Evolutionary conservation across 92 coral and sea anemone species (phyloP).

Genomic region (Scolanthus callimorphus): DNA sequence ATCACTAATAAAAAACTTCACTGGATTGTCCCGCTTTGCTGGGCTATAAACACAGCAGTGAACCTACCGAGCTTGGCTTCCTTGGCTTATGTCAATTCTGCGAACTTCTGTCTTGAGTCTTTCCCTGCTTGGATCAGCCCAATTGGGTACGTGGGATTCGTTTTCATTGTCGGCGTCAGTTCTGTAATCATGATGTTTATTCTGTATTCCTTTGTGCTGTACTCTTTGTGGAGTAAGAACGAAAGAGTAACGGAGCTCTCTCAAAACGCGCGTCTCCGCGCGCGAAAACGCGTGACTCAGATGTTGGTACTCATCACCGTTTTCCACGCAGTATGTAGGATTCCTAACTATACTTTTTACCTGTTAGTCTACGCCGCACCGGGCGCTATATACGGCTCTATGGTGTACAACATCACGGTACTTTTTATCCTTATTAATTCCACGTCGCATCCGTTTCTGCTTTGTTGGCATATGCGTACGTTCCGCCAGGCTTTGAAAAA

Average conservation of each 20-base stretch:
- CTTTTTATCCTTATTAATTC: constrained; percentile 62
- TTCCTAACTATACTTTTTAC: constrained; percentile 72
- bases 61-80: constrained; percentile 49
- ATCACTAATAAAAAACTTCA: constrained; percentile 29
- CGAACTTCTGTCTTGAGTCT: constrained; percentile 40
- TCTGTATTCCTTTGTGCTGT: constrained; percentile 53
- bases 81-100: constrained; percentile 35
- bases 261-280: constrained; percentile 58
- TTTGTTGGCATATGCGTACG: constrained; percentile 49
- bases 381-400: constrained; percentile 54
- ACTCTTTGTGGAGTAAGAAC: constrained; percentile 45
- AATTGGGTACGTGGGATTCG: constrained; percentile 45
- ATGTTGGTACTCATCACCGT: constrained; percentile 46
- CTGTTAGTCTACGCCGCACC: constrained; percentile 48
- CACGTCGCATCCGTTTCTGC: constrained; percentile 53
- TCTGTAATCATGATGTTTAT: constrained; percentile 50
- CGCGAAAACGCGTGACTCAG: constrained; percentile 54
- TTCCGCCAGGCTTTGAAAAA: constrained; percentile 35
- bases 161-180: constrained; percentile 48
- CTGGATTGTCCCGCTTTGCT: constrained; percentile 53
- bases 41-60: constrained; percentile 44
- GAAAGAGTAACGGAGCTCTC: constrained; percentile 47
- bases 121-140: constrained; percentile 57
- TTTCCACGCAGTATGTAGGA: constrained; percentile 53
- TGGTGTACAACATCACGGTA: constrained; percentile 65